Evolutionary conservation across 2,797 vertebrate species (phyloP).

Genomic region (Buphagus erythrorhynchus): DNA sequence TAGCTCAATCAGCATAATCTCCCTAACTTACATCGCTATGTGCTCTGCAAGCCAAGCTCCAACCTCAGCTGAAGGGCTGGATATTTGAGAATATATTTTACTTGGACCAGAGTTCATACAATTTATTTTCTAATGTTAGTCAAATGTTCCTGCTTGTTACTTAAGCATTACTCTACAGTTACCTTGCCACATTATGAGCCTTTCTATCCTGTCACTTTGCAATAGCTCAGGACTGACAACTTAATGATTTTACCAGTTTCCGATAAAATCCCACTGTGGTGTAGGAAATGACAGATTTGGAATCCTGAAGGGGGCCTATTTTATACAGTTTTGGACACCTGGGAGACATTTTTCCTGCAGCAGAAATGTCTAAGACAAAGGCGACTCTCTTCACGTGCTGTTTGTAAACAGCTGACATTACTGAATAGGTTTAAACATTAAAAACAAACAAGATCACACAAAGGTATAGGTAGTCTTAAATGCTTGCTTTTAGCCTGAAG

Average conservation of each 20-base stretch:
- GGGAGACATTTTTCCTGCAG: slow-evolving; percentile 58
- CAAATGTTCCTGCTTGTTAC: slow-evolving; percentile 60
- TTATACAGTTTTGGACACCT: slow-evolving; percentile 76
- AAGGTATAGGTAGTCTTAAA: neutral
- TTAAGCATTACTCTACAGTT: slow-evolving; percentile 66
- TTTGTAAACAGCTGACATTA: slow-evolving; percentile 39
- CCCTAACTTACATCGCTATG: slow-evolving; percentile 23
- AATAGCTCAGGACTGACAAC: slow-evolving; percentile 83
- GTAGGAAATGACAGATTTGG: slow-evolving; percentile 83
- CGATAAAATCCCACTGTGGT: slow-evolving; percentile 79
- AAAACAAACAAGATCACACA: neutral
- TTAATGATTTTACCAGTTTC: slow-evolving; percentile 90
- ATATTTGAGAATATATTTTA: slow-evolving; percentile 68
- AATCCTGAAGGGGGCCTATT: slow-evolving; percentile 77
- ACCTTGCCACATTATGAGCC: slow-evolving; percentile 66
- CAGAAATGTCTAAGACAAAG: slow-evolving; percentile 16
- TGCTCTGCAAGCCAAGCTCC: slow-evolving; percentile 69
- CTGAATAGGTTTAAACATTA: neutral
- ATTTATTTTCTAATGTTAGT: slow-evolving; percentile 66
- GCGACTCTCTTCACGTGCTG: neutral
- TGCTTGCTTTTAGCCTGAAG: neutral
- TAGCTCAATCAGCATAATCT: slow-evolving; percentile 51
- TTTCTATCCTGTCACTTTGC: slow-evolving; percentile 81
- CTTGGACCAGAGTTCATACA: slow-evolving; percentile 66
- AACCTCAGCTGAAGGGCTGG: slow-evolving; percentile 62